Percentiles rank a stretch among this genome's conserved stretches.
Conservation (phyloP, 2,888 invertebrate species). For the Tiphia femorata region DNA sequence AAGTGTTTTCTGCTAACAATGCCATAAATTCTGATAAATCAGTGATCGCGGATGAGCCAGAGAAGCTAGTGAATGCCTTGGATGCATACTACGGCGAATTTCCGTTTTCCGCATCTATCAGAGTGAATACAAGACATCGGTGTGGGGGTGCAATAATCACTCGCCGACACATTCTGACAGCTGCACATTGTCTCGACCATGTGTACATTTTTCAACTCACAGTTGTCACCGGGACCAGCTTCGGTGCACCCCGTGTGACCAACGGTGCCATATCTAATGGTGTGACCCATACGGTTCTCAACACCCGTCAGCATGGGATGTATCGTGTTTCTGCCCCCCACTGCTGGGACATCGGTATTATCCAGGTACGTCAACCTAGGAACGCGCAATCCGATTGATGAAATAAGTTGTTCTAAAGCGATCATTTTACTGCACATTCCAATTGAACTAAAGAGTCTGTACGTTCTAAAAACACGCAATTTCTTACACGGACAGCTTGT, state of each 20-base stretch:
- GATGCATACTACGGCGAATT: conserved; percentile 25
- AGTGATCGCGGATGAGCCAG: conserved; percentile 13
- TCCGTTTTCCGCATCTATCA: conserved; percentile 33
- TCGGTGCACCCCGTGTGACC: no score
- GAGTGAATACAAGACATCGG: conserved; percentile 4
- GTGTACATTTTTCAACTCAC: no score
- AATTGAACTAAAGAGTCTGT: no score
- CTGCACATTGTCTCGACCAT: conserved; percentile 33
- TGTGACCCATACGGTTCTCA: neutral
- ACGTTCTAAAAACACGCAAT: no score
- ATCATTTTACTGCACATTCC: no score
- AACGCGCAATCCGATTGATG: no score
- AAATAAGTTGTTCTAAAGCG: no score
- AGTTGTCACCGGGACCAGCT: conserved; percentile 20
- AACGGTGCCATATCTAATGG: no score
- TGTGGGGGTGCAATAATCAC: conserved; percentile 37
- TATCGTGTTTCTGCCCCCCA: neutral
- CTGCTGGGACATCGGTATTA: conserved; percentile 27
- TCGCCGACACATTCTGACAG: conserved; percentile 27
- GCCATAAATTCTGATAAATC: no score
- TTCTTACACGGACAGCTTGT: no score
- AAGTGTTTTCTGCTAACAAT: no score
- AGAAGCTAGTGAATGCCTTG: conserved; percentile 21
- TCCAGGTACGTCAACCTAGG: conserved; percentile 29
- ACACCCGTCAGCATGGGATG: neutral